These are phyloP conservation scores for Podabrus alpinus DNA, from an alignment of 2,888 invertebrate genomes.

Conservation along the genomic window DNA sequence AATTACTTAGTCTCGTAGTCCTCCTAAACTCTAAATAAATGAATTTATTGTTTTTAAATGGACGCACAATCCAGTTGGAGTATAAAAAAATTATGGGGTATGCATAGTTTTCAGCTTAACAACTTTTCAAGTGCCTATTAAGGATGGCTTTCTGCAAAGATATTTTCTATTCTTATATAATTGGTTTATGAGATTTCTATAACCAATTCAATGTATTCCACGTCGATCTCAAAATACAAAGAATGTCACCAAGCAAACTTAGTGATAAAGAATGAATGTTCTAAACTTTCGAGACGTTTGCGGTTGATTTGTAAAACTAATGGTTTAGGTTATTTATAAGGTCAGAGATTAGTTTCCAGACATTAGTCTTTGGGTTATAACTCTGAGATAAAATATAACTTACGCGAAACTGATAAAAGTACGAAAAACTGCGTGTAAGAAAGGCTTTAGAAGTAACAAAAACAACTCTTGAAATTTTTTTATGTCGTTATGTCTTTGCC, in stretches of 20 bases:
- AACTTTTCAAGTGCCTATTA: background rate
- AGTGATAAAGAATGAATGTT: conserved; percentile 35
- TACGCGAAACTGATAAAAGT: conserved; percentile 28
- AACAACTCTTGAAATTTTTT: conserved; percentile 17
- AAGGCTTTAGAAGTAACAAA: conserved; percentile 10
- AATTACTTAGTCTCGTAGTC: too few relatives aligned
- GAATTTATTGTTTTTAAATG: too few relatives aligned
- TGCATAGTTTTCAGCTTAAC: background rate
- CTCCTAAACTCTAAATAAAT: too few relatives aligned
- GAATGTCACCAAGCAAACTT: conserved; percentile 15
- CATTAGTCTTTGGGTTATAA: conserved; percentile 32
- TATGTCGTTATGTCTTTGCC: background rate
- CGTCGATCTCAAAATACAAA: conserved; percentile 9
- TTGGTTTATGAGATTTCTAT: background rate
- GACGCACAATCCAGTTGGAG: too few relatives aligned
- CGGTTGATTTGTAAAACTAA: conserved; percentile 37
- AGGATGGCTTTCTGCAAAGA: background rate
- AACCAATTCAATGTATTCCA: background rate
- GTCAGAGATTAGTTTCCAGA: conserved; percentile 37
- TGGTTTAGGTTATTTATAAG: conserved; percentile 37
- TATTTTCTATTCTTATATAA: background rate
- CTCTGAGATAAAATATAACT: conserved; percentile 35
- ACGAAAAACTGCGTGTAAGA: conserved; percentile 14
- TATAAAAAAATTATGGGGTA: too few relatives aligned
- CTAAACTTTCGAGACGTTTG: conserved; percentile 36